These are phyloP conservation scores for Emberiza fucata DNA, from an alignment of 2,113 vertebrate genomes.

Conservation along the genomic window DNA sequence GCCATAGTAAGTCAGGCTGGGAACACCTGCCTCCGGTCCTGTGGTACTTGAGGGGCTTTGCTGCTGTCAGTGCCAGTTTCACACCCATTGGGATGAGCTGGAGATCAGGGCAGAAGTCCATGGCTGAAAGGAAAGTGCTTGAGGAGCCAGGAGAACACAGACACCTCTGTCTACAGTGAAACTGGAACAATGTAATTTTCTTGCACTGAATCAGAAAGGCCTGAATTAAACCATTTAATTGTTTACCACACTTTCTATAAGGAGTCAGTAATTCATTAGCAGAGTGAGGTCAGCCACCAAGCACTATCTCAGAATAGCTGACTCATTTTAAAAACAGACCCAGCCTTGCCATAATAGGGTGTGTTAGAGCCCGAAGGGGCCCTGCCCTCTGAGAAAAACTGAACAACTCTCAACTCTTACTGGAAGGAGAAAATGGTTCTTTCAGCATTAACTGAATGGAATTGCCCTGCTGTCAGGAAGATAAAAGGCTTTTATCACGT, in stretches of 20 bases:
- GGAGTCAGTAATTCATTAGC: neutral
- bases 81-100: fast-evolving
- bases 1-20: neutral
- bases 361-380: neutral
- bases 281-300: neutral
- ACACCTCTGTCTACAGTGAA: neutral
- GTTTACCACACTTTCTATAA: neutral
- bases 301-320: neutral
- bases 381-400: neutral
- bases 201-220: neutral
- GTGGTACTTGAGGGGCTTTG: neutral
- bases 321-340: slow-evolving; percentile 18
- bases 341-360: neutral
- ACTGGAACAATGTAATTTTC: neutral
- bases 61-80: neutral
- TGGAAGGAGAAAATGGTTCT: neutral
- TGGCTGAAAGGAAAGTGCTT: neutral
- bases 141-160: neutral
- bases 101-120: neutral
- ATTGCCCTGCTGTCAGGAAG: neutral
- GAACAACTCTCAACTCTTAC: neutral
- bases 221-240: neutral
- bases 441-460: neutral
- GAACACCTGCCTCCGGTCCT: neutral
- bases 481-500: neutral